Base-by-base conservation (phyloP, 2,888 invertebrate species). In the Dynastes maya region DNA sequence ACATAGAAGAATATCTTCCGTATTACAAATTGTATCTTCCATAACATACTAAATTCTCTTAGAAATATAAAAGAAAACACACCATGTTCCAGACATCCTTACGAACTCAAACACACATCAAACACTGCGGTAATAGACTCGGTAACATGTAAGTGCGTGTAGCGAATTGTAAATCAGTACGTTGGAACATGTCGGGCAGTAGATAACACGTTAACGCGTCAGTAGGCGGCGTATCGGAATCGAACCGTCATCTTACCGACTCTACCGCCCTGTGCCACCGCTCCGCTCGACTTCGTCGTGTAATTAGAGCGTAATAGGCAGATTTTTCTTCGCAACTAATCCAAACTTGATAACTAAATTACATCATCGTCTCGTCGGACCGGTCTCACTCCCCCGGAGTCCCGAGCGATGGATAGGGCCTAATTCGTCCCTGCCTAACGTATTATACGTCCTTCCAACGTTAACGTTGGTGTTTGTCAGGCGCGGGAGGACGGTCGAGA, bases 291-390 rank as follows among this genome's bases (percentile, higher is more conserved):
- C 27, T 68, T 68, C 29, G 37, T 40, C 61, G 22, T 55, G 55
- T 55, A 22, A 55, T 55, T 55, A 55, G 55, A 22, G 22, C 55
- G 55, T 71, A 32, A 71, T 37, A 53, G 40, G 71, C 13, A 71
- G 37, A 71, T 71, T 71, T 71, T 71, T 71, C 71, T 71, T 71
- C 71, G n/a, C 37, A 71, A 71, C 71, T 71, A 71, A 71, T 71
- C 55, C 32, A 16, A 55, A 71, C 37, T 71, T 58, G 58, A 55
- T 58, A 71, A 71, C 71, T 32, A 71, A 37, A 71, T 71, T 71
- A 55, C 16, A 8, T 45, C 45, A 11, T 13, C 55, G 55, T 71
- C 55, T 55, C 55, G 22, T 55, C 22, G 55, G 55, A 55, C 55
- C 55, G 55, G 4, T 55, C 55, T 22, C 55, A 11, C 22, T 22